Evolutionary conservation across 2,113 vertebrate species (phyloP).

Genomic region (Mesoclemmys tuberculata): DNA sequence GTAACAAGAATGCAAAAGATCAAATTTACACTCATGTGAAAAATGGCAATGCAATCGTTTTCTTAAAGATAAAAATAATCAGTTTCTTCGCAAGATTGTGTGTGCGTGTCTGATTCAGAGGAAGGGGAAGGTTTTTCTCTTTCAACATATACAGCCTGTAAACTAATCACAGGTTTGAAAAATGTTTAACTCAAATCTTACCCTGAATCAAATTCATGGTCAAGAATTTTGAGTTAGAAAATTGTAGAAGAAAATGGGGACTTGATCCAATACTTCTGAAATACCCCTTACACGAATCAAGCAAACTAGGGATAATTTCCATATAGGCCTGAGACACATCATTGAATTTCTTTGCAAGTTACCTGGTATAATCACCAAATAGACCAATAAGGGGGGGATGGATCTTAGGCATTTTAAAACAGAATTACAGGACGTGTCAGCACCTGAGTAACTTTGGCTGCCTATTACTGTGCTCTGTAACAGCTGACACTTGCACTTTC

Average conservation of each 20-base stretch:
- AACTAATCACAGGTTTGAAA: background rate
- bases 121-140: background rate
- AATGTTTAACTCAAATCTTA: background rate
- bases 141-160: background rate
- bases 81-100: constrained; percentile 38
- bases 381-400: background rate
- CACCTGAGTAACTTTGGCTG: background rate
- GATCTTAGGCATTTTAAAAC: background rate
- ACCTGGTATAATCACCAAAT: background rate
- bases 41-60: constrained; percentile 67
- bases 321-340: background rate
- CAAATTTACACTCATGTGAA: constrained; percentile 54
- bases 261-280: constrained; percentile 20
- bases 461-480: background rate
- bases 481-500: background rate
- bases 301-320: background rate
- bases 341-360: background rate
- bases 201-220: constrained; percentile 28
- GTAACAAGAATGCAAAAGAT: constrained; percentile 74
- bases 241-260: background rate
- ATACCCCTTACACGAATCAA: background rate
- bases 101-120: rapidly evolving
- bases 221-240: background rate
- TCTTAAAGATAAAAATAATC: constrained; percentile 68
- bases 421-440: background rate